Base-by-base conservation (phyloP, 2,113 vertebrate species). In the Xiphophorus couchianus region DNA sequence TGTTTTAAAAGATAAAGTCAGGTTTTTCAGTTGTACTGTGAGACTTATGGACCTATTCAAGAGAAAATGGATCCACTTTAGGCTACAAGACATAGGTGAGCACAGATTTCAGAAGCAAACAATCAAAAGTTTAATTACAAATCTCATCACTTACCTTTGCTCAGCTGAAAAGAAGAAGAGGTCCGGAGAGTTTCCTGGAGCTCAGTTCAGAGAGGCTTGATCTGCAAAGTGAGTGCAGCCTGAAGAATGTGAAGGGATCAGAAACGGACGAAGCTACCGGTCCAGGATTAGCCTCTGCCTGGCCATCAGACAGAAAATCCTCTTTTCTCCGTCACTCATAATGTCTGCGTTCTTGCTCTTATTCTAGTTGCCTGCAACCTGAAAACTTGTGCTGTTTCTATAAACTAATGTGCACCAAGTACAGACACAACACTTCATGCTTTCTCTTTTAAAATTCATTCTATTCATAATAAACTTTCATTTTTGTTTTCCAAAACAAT, bases 281-380 rank as follows among this genome's bases (percentile, higher is more conserved):
- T 62, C 74, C 37, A 31, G 90, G 91, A 91, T 91, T 90, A 90
- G 82, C 86, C 60, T 79, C 76, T 84, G 72, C 31, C 76, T 60
- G 79, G 71, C 63, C 70, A 77, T 81, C 84, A 90, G 80, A 82
- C 76, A 78, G 83, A 77, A 78, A 92, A 91, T 91, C 90, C 91
- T 90, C 86, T 92, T 91, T 84, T 69, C 82, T 63, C 78, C 85
- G 86, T 85, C 86, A 86, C 37, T 90, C 85, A 85, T 64, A 75
- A 84, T 85, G 80, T 88, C 84, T 81, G 69, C 31, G 71, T 84
- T 28, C 74, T 69, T 79, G 69, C 63, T 78, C 42, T 25, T 65
- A 30, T 70, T 66, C 51, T 22, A 31, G n/a, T 51, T 54, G 66
- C 44, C 29, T 29, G 14, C 37, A 37, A 37, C 25, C 48, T 29